Conservation (phyloP, 2,113 vertebrate species). For the Cacatua alba region DNA sequence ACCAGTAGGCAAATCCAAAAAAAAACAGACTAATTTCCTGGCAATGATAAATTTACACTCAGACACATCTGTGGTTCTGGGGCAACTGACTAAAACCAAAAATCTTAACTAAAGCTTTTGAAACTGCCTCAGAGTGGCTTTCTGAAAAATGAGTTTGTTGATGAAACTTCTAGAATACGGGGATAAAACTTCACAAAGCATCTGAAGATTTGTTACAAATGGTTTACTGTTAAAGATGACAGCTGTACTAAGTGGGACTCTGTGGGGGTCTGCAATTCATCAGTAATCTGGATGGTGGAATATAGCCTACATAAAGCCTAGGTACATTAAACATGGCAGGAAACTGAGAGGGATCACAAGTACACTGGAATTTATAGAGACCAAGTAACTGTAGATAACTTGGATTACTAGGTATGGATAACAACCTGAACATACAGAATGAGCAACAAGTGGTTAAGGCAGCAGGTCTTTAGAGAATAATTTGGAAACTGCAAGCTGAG, state of each 20-base stretch:
- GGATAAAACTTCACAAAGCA: neutral
- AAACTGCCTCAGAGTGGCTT: neutral
- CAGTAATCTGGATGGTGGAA: neutral
- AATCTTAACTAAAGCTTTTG: neutral
- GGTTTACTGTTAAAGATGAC: neutral
- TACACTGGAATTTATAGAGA: neutral
- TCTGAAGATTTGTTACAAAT: neutral
- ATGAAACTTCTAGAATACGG: neutral
- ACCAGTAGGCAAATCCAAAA: neutral
- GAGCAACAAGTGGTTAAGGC: neutral
- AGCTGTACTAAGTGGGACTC: neutral
- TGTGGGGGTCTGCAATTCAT: neutral
- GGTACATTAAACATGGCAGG: neutral
- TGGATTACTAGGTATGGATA: neutral
- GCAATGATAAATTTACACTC: neutral
- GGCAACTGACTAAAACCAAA: neutral
- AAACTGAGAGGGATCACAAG: neutral
- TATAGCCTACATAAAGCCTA: neutral
- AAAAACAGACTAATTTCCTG: neutral
- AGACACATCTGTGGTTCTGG: neutral
- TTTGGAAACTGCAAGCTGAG: neutral
- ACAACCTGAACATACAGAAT: neutral
- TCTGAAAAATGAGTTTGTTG: neutral
- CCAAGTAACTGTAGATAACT: neutral
- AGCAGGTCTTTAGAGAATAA: neutral